Base-by-base conservation (phyloP, 2,797 vertebrate genomes). In the Oreochromis grahami region DNA sequence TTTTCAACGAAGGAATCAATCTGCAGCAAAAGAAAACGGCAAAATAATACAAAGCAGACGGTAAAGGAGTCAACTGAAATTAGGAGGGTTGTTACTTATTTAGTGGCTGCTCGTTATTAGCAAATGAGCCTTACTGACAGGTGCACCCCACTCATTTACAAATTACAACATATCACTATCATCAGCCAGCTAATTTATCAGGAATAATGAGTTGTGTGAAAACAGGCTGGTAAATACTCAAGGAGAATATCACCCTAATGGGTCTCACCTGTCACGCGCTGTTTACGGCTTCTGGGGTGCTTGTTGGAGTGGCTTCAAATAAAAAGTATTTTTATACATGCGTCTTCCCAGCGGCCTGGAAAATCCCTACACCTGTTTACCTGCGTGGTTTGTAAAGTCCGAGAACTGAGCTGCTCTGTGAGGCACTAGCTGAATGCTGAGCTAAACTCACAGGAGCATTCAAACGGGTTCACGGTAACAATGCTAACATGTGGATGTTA, bases 121-220 rank as follows among this genome's bases (percentile, higher is more conserved):
- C 83, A 90, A 93, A 95, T 96, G 92, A 94, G 94, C 93, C 86
- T 93, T 85, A 85, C 83, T 90, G 94, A 95, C 95, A 96, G 95
- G 93, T 94, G 92, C 95, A 91, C 81, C 94, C 93, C 91, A 84
- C 93, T 95, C 93, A 91, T 95, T 96, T 96, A 94, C 93, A 93
- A 94, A 94, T 89, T 81, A 93, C 91, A 94, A 92, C 94, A 92
- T 94, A 95, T 95, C 93, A 92, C 94, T 93, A 89, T 96, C 94
- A 96, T 96, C 94, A 95, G 87, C 82, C 68, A 26, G 88, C 89
- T 95, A 95, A 96, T 96, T 94, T 88, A 95, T 95, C 93, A 95
- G 90, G 89, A 95, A 93, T 96, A 96, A 96, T 95, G 94, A 95
- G 90, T 86, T 88, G 90, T 90, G 94, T 94, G 93, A 94, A 93